A percentile compares a stretch with the other conserved stretches of the same genome.
Conservation (phyloP, 2,888 invertebrate genomes). For the Plutella xylostella region DNA sequence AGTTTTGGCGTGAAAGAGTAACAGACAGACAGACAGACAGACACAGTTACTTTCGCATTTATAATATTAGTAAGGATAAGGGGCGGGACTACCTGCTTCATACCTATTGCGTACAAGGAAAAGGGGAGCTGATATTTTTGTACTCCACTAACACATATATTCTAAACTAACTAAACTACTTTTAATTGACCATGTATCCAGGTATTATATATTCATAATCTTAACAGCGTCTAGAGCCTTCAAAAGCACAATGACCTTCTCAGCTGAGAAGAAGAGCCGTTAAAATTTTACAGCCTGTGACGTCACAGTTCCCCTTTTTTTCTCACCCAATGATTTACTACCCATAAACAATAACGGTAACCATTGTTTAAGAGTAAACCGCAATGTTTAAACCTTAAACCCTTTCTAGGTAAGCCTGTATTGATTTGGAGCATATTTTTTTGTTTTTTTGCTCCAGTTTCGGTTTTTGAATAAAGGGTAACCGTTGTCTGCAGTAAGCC, state of each 20-base stretch:
- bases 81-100: no score
- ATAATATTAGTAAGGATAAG: no score
- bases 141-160: no score
- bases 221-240: background rate
- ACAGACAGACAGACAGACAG: no score
- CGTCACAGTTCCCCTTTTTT: slow-evolving; percentile 46
- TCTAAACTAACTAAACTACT: no score
- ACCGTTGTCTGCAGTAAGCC: no score
- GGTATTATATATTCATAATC: no score
- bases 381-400: slow-evolving; percentile 66
- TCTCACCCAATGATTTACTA: slow-evolving; percentile 62
- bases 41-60: no score
- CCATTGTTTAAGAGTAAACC: slow-evolving; percentile 67
- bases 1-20: no score
- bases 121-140: no score
- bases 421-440: slow-evolving; percentile 25
- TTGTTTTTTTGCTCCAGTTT: slow-evolving; percentile 68
- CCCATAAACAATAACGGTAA: slow-evolving; percentile 59
- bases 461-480: slow-evolving; percentile 35
- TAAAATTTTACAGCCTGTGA: slow-evolving; percentile 59
- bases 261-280: slow-evolving; percentile 42
- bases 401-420: slow-evolving; percentile 51
- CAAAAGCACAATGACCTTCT: slow-evolving; percentile 13
- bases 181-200: no score
- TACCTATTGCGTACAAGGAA: no score